Conservation (phyloP, 1,140 invertebrate species). For the Nasonia vitripennis region DNA sequence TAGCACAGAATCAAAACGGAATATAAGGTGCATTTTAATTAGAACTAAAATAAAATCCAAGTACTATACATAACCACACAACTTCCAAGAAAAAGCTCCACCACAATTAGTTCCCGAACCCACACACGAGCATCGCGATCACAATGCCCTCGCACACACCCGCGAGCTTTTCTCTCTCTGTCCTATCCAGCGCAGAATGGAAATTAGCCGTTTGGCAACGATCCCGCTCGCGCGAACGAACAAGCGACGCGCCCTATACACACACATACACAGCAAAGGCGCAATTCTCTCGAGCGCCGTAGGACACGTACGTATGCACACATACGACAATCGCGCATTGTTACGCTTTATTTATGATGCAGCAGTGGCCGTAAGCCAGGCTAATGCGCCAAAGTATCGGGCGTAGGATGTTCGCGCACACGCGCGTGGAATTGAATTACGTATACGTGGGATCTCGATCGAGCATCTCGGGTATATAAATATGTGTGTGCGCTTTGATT, state of each 20-base stretch:
- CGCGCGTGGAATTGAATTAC: background rate
- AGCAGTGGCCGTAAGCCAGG: slow-evolving; percentile 65
- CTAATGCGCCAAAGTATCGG: slow-evolving; percentile 64
- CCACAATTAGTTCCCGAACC: too few species aligned
- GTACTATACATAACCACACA: too few species aligned
- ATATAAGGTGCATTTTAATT: too few species aligned
- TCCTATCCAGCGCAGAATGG: slow-evolving; percentile 31
- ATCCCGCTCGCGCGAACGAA: slow-evolving; percentile 52
- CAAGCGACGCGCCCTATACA: slow-evolving; percentile 36
- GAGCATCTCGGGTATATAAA: background rate
- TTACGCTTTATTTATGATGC: slow-evolving; percentile 67
- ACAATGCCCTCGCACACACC: too few species aligned
- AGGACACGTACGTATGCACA: background rate
- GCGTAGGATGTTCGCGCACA: background rate
- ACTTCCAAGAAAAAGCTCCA: too few species aligned
- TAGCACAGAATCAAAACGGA: too few species aligned
- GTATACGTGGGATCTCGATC: too few species aligned
- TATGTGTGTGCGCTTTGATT: background rate
- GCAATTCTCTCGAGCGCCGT: background rate
- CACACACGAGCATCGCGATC: too few species aligned
- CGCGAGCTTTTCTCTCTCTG: too few species aligned
- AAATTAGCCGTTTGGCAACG: slow-evolving; percentile 64
- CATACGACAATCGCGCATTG: slow-evolving; percentile 51
- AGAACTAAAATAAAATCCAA: too few species aligned
- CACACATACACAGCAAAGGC: background rate